Evolutionary conservation across 1,140 invertebrate species (phyloP).

Genomic region (Scaptodrosophila lebanonensis): DNA sequence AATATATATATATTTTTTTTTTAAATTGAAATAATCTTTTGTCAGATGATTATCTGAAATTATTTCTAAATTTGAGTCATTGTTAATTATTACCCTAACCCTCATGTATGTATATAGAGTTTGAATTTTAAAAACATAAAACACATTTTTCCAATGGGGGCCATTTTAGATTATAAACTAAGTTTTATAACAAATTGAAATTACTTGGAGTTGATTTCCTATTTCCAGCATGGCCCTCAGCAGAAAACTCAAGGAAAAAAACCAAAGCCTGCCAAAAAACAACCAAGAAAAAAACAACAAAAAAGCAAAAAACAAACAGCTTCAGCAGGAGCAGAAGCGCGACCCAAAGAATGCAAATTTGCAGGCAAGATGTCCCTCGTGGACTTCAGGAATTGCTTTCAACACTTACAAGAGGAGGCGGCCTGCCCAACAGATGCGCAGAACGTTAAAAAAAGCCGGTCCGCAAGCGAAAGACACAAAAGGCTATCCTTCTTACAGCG

Average conservation of each 20-base stretch:
- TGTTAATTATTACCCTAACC: too few species aligned
- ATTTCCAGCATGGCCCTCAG: constrained; percentile 1
- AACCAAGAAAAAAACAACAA: neutral
- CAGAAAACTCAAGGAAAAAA: neutral
- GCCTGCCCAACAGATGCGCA: neutral
- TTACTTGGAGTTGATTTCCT: too few species aligned
- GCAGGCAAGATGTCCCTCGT: constrained; percentile 20
- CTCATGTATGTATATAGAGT: too few species aligned
- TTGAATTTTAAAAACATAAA: too few species aligned
- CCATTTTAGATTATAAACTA: too few species aligned
- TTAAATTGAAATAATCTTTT: too few species aligned
- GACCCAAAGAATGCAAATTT: constrained; percentile 13
- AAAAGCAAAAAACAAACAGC: neutral
- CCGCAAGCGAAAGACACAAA: neutral
- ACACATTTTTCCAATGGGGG: too few species aligned
- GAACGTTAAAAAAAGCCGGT: neutral
- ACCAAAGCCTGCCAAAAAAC: neutral
- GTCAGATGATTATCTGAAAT: too few species aligned
- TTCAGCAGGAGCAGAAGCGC: neutral
- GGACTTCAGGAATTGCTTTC: constrained; percentile 52
- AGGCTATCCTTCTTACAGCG: constrained; percentile 17
- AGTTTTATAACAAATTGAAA: too few species aligned
- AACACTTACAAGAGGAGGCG: constrained; percentile 22
- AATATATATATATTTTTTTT: neutral
- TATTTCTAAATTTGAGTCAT: too few species aligned